Percentiles rank a stretch among this genome's conserved stretches.
phyloP scores from a whole-genome alignment of 2,797 vertebrate genomes.

The Acridotheres tristis region DNA sequence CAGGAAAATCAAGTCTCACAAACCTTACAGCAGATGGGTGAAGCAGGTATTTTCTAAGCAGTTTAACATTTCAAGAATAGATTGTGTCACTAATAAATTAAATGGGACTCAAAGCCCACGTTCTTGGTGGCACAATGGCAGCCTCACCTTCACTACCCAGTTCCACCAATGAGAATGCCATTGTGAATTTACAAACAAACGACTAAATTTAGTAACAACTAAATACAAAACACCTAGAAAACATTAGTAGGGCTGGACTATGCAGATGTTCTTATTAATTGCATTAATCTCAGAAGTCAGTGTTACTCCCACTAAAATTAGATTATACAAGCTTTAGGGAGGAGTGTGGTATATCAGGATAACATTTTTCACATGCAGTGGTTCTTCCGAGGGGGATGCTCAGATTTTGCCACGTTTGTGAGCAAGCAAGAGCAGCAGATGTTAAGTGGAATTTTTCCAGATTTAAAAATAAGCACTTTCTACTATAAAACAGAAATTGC shows the following conservation, averaged over 20 bases:
- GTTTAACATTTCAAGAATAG: neutral
- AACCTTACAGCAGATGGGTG: neutral
- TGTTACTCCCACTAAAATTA: neutral
- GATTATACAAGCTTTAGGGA: neutral
- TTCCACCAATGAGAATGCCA: neutral
- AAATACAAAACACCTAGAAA: neutral
- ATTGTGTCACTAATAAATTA: neutral
- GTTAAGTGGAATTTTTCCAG: neutral
- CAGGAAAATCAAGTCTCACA: neutral
- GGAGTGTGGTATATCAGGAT: neutral
- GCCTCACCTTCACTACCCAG: neutral
- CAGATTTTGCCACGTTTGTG: neutral
- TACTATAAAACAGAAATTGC: neutral
- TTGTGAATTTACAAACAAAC: neutral
- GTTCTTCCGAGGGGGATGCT: neutral
- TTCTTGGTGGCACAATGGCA: neutral
- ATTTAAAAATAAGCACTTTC: neutral
- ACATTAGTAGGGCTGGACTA: neutral
- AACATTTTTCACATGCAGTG: neutral
- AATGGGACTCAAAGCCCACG: neutral
- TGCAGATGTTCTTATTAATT: neutral
- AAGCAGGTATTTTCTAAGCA: neutral
- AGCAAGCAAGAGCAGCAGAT: neutral
- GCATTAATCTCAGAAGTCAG: neutral
- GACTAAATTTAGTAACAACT: neutral